Percentiles rank a stretch among this genome's conserved stretches.
Evolutionary conservation across 2,797 vertebrate genomes (phyloP).

Genomic region (Glossophaga mutica): DNA sequence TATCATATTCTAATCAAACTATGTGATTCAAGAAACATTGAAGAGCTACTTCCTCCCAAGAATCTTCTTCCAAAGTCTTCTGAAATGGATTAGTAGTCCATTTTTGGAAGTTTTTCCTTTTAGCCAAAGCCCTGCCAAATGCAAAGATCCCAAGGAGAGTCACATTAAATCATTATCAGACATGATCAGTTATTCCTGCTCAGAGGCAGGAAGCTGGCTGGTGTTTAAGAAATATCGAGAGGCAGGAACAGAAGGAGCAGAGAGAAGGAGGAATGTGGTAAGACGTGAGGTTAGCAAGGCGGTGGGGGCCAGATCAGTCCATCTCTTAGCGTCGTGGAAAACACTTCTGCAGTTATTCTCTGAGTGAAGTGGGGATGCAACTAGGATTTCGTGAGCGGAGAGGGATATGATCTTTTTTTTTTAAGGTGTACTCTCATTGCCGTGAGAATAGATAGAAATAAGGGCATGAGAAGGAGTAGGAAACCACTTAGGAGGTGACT

Average conservation of each 20-base stretch:
- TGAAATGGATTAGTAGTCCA: not conserved
- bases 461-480: not conserved
- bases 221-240: not conserved
- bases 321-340: not conserved
- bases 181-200: not conserved
- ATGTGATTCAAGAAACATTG: not conserved
- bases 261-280: not conserved
- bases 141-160: not conserved
- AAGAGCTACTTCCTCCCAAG: not conserved
- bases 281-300: not conserved
- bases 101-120: not conserved
- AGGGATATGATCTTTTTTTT: not conserved
- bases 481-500: not conserved
- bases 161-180: not conserved
- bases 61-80: not conserved
- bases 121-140: not conserved
- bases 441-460: not conserved
- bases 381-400: not conserved
- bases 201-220: not conserved
- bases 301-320: not conserved
- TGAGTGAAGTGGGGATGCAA: not conserved
- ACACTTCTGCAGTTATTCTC: not conserved
- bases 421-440: not conserved
- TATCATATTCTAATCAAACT: not conserved
- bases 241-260: not conserved